Evolutionary conservation across 2,113 vertebrate genomes (phyloP).

Genomic region (Neotoma lepida): DNA sequence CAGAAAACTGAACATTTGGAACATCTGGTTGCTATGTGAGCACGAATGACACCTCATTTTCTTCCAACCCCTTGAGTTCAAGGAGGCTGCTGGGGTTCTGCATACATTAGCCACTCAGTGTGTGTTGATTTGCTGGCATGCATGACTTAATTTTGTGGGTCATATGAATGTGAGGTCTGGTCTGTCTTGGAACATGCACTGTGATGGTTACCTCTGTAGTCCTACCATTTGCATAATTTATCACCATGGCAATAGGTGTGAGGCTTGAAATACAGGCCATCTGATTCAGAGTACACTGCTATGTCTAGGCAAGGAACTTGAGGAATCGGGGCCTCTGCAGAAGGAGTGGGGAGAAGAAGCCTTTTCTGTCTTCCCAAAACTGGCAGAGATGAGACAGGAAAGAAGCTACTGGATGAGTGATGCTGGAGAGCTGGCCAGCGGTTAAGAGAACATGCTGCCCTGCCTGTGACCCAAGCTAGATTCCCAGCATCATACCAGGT

Average conservation of each 20-base stretch:
- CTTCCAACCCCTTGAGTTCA: neutral
- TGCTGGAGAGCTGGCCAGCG: neutral
- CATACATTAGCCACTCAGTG: neutral
- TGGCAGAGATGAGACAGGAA: neutral
- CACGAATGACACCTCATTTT: neutral
- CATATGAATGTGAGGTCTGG: neutral
- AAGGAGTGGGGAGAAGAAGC: neutral
- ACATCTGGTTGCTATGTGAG: neutral
- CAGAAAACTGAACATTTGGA: neutral
- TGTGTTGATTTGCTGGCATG: neutral
- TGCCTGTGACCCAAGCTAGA: neutral
- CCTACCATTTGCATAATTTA: too few relatives aligned
- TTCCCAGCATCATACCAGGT: neutral
- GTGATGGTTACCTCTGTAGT: neutral
- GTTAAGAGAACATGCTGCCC: too few relatives aligned
- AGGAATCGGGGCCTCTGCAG: neutral
- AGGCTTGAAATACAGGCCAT: neutral
- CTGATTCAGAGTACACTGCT: slow-evolving; percentile 20
- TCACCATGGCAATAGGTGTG: neutral
- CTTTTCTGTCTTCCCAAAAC: neutral
- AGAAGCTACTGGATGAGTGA: neutral
- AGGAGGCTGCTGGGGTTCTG: neutral
- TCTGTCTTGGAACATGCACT: neutral
- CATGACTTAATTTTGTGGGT: neutral
- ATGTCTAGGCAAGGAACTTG: neutral